phyloP scores from a whole-genome alignment of 1,140 invertebrate genomes.

The Heliconius hermathena region DNA sequence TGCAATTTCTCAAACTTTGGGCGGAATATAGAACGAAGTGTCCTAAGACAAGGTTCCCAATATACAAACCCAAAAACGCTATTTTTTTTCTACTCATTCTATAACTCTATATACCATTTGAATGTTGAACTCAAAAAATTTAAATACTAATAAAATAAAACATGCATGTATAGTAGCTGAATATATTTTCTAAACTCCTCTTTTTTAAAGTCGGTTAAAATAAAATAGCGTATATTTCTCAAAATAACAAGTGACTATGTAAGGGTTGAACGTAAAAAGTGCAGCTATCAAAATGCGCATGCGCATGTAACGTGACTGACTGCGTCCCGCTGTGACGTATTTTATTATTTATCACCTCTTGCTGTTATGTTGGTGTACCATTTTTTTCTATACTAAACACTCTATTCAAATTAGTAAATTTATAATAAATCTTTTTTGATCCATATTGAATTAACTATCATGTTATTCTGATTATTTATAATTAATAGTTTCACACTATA shows the following conservation, averaged over 20 bases:
- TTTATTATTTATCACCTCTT: slow-evolving; percentile 21
- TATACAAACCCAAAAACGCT: no score
- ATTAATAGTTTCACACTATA: no score
- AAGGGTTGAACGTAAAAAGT: slow-evolving; percentile 17
- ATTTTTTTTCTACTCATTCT: no score
- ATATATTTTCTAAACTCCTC: no score
- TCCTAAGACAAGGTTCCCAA: background rate
- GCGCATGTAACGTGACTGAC: slow-evolving; percentile 30
- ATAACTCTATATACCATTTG: no score
- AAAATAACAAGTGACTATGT: background rate
- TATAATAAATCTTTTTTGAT: background rate
- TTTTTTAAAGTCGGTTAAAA: no score
- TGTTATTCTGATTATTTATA: no score
- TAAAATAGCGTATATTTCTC: background rate
- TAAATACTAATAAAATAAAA: no score
- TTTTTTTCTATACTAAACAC: background rate
- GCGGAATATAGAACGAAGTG: background rate
- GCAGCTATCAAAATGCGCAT: slow-evolving; percentile 29
- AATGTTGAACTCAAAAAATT: no score
- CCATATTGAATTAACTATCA: no score
- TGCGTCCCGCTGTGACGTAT: slow-evolving; percentile 25
- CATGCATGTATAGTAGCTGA: no score
- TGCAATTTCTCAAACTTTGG: no score
- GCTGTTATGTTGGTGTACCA: background rate
- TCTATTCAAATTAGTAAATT: background rate